These are phyloP conservation scores for Syncerus caffer DNA, from an alignment of 2,797 vertebrate species.

Conservation along the genomic window DNA sequence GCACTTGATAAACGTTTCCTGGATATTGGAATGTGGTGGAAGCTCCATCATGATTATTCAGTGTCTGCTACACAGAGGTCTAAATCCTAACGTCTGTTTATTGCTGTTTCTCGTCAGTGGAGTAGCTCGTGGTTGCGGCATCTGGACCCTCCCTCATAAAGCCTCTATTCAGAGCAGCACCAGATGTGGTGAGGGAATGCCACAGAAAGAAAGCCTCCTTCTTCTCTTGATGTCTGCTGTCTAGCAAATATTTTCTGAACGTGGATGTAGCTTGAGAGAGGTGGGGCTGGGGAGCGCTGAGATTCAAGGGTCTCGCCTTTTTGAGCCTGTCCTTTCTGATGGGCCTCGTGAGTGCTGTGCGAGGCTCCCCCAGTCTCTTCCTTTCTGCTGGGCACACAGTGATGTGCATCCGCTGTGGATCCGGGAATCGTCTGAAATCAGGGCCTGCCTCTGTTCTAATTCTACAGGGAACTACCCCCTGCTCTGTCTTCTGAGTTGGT, in stretches of 20 bases:
- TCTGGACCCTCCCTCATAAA: conserved; percentile 69
- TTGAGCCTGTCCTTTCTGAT: background rate
- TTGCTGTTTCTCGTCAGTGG: conserved; percentile 67
- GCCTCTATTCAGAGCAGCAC: conserved; percentile 75
- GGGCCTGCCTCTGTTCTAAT: background rate
- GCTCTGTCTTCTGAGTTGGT: background rate
- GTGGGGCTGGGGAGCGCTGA: background rate
- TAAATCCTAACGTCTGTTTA: conserved; percentile 58
- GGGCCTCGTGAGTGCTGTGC: background rate
- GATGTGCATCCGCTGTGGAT: background rate
- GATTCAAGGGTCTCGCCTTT: background rate
- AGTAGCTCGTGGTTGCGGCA: conserved; percentile 53
- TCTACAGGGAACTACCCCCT: background rate
- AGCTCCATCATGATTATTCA: conserved; percentile 28
- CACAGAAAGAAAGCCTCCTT: conserved; percentile 63
- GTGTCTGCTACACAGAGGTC: background rate
- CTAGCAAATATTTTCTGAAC: conserved; percentile 33
- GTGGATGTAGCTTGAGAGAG: conserved; percentile 24
- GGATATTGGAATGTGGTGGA: conserved; percentile 32
- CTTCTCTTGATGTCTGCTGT: conserved; percentile 62
- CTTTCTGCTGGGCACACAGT: background rate
- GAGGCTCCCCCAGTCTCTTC: background rate
- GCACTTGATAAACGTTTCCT: background rate
- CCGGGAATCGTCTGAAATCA: background rate
- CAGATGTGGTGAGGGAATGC: background rate